Base-by-base conservation (phyloP, 2,888 invertebrate species). In the Drosophila borealis region DNA sequence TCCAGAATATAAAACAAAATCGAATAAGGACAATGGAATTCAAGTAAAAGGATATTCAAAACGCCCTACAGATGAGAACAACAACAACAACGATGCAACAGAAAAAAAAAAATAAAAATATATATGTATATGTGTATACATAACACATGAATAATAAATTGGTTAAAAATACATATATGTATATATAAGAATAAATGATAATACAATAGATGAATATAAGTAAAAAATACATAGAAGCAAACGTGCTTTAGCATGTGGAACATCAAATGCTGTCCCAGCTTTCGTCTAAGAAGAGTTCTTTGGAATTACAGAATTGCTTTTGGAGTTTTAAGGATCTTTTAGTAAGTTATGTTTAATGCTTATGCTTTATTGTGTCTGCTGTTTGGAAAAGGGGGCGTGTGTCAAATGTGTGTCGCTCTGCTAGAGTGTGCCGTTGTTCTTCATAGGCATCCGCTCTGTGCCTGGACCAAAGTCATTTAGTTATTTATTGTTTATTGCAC, bases 401-500 rank as follows among this genome's bases (percentile, higher is more conserved):
- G 41, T 19, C 14, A 17, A 5, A 36, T 33, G 34, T 19, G 17
- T 19, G 53, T 29, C 39, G 21, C 36, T 36, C 33, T 51, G 45
- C 33, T 39, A 33, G 53, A 65, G 46, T 34, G 10, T 63, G 51
- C 75, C 66, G 72, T 72, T 78, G 72, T 57, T 56, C 70, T 42
- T 39, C 11, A 25, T 37, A 17, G 48, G 62, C 42, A 37, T 37
- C 50, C 29, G 29, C 41, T 61, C 10, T 44, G 48, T 37, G 49
- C 39, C 46, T 51, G 51, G 41, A 41, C 41, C 36, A 41, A 49
- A 34, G 10, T 49, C 29, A 41, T 10, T 54, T 37, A 60, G 39
- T 78, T 74, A 83, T 60, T 89, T 85, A 82, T 78, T 87, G 81
- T 81, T 84, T 64, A 81, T 87, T 83, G 78, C 78, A 89, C 81